Evolutionary conservation across 2,113 vertebrate species (phyloP), one percentile per base, ranked within the genome.

Genomic region (Amphiprion ocellaris): DNA sequence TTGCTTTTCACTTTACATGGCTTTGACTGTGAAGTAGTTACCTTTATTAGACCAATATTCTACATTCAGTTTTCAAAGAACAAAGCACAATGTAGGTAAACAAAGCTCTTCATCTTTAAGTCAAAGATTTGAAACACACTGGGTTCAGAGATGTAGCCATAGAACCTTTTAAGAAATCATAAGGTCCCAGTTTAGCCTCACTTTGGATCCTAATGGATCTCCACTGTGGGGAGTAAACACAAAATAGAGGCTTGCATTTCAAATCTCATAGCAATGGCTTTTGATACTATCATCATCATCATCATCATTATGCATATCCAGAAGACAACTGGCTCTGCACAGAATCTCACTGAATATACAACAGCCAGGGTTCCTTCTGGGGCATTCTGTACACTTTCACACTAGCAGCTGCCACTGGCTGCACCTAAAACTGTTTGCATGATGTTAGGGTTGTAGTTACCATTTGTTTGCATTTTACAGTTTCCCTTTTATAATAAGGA

Each of bases 131-230:
- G 41, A 54, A 61, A 15, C 69, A 21, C 17, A n/a, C 37, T 12
- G 19, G 50, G 44, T 54, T 46, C 26, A 62, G 5, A 23, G 54
- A 61, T 64, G 39, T 33, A n/a, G 6, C 14, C 10, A 44, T 37
- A 30, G 17, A 23, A 30, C 7, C 16, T 23, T 10, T 67, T 67
- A 26, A 14, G 4, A 64, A 76, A 71, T 26, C 54, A 24, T 23
- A 61, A n/a, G 47, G 14, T 49, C 54, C 30, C 30, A 41, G 37
- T 2, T 37, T 50, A 60, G 73, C 69, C 75, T 77, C 65, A 46
- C 56, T 70, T 70, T 66, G 64, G 59, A 61, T 61, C 41, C 46
- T 15, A 55, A 69, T 81, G 64, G 77, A 79, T 69, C 64, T 69
- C 23, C 63, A 62, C 56, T 77, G 30, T 49, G 4, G 52, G 28